Base-by-base conservation (phyloP, 2,888 invertebrate genomes). In the Sarcophaga subvicina region DNA sequence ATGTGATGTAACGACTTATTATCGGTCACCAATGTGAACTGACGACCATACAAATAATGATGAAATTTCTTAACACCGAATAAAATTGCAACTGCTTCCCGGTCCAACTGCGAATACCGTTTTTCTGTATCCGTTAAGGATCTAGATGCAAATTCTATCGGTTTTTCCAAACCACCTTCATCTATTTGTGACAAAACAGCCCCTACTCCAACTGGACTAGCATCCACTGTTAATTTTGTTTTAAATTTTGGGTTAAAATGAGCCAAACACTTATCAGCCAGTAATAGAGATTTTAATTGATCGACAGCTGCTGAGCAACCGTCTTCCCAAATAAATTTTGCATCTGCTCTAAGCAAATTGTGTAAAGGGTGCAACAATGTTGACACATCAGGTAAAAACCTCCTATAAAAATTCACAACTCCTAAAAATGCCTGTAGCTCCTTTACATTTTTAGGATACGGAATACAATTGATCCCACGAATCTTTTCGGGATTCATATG, bases 141-240 rank as follows among this genome's bases (percentile, higher is more conserved):
- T 89, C 86, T 83, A 14, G 91, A 92, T 0, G 92, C 91, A 89
- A 90, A 93, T 8, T 90, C 89, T 45, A 93, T 91, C 12, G 92
- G 93, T 59, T 90, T 83, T 84, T 93, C 92, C 54, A 86, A 80
- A 20, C 91, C 91, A 87, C 92, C 90, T n/a, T 79, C 80, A 64
- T 88, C 90, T 11, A 89, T 88, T 70, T 93, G 92, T 2, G 89
- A 90, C 22, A 93, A 81, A 11, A 92, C 91, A 6, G 93, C 89
- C 0, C 25, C 25, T 25, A 25, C 25, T 25, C 3, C 25, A 25
- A 25, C 25, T 25, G 25, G 86, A 54, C 88, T 88, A n/a, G 91
- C 90, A 87, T 90, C 90, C 4, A 89, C 89, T 0, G 90, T 89
- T n/a, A 91, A 66, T 63, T 89, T 67, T 12, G 90, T 73, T 4